A percentile compares a stretch with the other conserved stretches of the same genome.
phyloP scores from a whole-genome alignment of 2,113 vertebrate species.

The Rhinichthys klamathensis region DNA sequence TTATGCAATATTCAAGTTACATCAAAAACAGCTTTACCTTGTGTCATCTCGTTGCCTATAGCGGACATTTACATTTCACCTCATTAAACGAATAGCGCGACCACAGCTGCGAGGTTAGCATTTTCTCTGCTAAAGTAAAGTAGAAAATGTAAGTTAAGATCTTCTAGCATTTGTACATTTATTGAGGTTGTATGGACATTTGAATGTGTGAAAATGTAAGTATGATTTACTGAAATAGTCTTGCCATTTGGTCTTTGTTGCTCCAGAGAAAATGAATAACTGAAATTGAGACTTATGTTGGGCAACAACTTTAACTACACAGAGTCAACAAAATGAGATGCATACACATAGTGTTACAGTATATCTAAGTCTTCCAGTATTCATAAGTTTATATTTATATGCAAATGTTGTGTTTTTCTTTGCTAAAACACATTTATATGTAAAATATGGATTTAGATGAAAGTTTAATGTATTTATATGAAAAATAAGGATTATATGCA shows the following conservation, averaged over 20 bases:
- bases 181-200: neutral
- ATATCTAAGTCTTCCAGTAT: neutral
- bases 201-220: neutral
- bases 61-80: too few relatives aligned
- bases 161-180: neutral
- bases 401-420: constrained; percentile 6
- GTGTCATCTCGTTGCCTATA: too few relatives aligned
- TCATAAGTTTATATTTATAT: constrained; percentile 20
- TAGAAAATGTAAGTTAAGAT: constrained; percentile 11
- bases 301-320: neutral
- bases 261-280: neutral
- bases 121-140: neutral
- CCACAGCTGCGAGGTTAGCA: neutral
- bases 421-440: constrained; percentile 10
- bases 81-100: too few relatives aligned
- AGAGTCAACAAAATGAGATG: neutral
- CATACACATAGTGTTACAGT: neutral
- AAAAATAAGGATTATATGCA: neutral
- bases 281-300: neutral
- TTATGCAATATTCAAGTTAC: too few relatives aligned
- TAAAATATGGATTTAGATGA: neutral
- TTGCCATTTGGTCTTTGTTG: neutral
- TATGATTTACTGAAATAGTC: neutral
- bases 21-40: too few relatives aligned
- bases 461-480: neutral